Percentiles rank a stretch among this genome's conserved stretches.
These are phyloP conservation scores for Limnephilus auricula DNA, from an alignment of 2,888 invertebrate species.

Conservation along the genomic window DNA sequence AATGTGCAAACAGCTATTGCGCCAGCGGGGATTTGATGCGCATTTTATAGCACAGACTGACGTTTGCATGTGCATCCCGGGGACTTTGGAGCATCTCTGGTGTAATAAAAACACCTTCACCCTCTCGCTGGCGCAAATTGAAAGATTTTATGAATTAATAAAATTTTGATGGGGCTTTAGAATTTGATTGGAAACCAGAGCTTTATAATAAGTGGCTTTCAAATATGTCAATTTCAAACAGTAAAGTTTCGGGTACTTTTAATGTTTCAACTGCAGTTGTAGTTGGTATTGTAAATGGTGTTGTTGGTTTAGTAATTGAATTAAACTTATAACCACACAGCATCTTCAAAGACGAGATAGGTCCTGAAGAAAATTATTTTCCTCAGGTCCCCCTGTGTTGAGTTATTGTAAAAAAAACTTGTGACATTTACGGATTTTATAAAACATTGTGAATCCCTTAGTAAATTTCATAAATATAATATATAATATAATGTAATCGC, in stretches of 20 bases:
- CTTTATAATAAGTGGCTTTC: not conserved
- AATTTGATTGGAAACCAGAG: not conserved
- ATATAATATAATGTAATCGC: too few species aligned
- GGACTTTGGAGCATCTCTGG: constrained; percentile 16
- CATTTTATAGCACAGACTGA: constrained; percentile 29
- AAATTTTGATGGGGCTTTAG: not conserved
- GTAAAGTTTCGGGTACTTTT: not conserved
- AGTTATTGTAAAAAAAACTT: too few species aligned
- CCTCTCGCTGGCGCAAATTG: not conserved
- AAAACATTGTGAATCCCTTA: too few species aligned
- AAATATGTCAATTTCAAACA: not conserved
- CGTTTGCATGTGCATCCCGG: not conserved
- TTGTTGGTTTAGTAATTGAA: too few species aligned
- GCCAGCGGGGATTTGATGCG: constrained; percentile 37
- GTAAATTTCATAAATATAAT: too few species aligned
- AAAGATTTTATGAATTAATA: not conserved
- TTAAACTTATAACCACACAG: too few species aligned
- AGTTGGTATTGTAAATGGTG: too few species aligned
- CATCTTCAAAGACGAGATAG: too few species aligned
- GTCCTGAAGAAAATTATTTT: too few species aligned
- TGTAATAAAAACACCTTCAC: not conserved
- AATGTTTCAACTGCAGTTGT: not conserved
- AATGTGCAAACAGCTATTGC: constrained; percentile 29
- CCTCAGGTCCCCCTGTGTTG: too few species aligned
- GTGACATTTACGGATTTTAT: too few species aligned